Base-by-base conservation (phyloP, 2,888 invertebrate species). In the Polymixis lichenea region DNA sequence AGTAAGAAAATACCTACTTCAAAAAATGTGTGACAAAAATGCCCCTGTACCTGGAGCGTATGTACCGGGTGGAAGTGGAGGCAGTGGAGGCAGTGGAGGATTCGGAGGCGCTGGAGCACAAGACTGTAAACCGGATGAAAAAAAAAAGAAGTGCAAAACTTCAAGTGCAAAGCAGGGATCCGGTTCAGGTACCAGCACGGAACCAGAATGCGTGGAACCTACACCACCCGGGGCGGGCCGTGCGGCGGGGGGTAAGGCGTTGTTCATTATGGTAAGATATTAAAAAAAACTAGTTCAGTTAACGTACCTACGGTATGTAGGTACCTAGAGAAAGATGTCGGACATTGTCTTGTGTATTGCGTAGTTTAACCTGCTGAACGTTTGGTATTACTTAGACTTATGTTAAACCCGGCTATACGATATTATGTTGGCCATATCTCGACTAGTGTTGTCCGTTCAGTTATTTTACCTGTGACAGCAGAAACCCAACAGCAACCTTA, bases 261-360 rank as follows among this genome's bases (percentile, higher is more conserved):
- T 56, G 87, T 93, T 73, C 75, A 84, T 89, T 74, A 60, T 83
- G 87, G 93, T 93, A 85, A 90, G 91, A 78, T 46, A 61, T 28
- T 22, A 25, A n/a, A 15, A 22, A 9, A 17, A 55, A 15, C 15
- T 75, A 62, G 60, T 6, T 28, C 9, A 11, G 9, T 15, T 38
- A 38, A 38, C 4, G 38, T 38, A 32, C n/a, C n/a, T n/a, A n/a
- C n/a, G n/a, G n/a, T n/a, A n/a, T n/a, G n/a, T n/a, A 38, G 38
- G 38, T 43, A 46, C 64, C 9, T 56, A 32, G 22, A 22, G n/a
- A 72, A 73, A 46, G n/a, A 19, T 13, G 28, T 28, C 6, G 1
- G n/a, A 13, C 22, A 38, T 17, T 17, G 53, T 17, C 25, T 72
- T 22, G 25, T 22, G 7, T 69, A 66, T 17, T 66, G n/a, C 28